phyloP scores from a whole-genome alignment of 2,113 vertebrate genomes.

The Irena cyanogastra region DNA sequence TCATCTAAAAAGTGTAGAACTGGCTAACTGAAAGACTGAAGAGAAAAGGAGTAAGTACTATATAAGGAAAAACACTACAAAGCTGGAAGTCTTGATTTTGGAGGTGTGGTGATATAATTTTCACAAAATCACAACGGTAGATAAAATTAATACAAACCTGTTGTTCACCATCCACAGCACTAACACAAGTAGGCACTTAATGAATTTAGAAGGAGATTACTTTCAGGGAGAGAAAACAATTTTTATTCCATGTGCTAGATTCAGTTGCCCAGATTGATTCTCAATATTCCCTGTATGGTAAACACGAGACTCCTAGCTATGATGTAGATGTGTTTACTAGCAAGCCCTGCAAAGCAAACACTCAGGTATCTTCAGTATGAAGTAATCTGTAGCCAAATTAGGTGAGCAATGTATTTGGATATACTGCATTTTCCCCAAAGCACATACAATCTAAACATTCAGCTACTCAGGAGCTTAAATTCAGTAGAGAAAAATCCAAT shows the following conservation, averaged over 20 bases:
- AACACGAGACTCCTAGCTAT: not conserved
- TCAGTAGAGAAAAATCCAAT: not conserved
- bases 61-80: not conserved
- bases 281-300: not conserved
- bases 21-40: not conserved
- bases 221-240: not conserved
- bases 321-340: not conserved
- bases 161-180: not conserved
- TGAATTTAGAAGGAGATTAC: not conserved
- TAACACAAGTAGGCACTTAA: not conserved
- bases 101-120: not conserved
- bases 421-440: not conserved
- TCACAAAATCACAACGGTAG: not conserved
- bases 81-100: not conserved
- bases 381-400: not conserved
- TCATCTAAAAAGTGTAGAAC: not conserved
- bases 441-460: not conserved
- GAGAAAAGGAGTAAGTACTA: not conserved
- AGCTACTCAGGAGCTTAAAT: not conserved
- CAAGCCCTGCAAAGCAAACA: not conserved
- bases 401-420: not conserved
- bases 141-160: not conserved
- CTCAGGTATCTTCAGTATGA: not conserved
- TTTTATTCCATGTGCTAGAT: not conserved
- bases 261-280: not conserved